These are phyloP conservation scores for Melopsittacus undulatus DNA, from an alignment of 2,797 vertebrate species.

Conservation along the genomic window DNA sequence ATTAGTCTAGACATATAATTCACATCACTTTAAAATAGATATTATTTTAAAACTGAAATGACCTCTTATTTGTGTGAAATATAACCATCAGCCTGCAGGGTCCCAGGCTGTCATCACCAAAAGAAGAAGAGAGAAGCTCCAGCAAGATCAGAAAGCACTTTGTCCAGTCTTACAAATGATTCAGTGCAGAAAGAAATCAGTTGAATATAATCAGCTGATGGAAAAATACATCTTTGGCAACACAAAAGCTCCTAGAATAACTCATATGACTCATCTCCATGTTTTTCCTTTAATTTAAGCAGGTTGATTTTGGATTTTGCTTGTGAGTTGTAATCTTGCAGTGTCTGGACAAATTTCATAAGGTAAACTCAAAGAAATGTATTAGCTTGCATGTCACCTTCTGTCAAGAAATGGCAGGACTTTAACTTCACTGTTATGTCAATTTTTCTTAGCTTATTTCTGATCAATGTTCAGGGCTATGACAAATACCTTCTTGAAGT, in stretches of 20 bases:
- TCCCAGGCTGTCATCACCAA: not conserved
- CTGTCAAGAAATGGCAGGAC: slow-evolving; percentile 1
- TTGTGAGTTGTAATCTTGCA: not conserved
- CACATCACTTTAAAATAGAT: not conserved
- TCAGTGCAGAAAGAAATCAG: not conserved
- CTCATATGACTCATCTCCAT: not conserved
- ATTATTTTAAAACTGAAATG: not conserved
- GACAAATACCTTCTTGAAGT: not conserved
- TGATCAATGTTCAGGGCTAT: not conserved
- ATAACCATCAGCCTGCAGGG: not conserved
- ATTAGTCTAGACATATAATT: not conserved
- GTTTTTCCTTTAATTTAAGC: not conserved
- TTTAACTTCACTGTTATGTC: slow-evolving; percentile 26
- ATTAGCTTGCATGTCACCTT: not conserved
- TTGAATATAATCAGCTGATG: not conserved
- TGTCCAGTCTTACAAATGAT: not conserved
- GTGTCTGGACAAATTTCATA: not conserved
- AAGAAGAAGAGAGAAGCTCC: not conserved
- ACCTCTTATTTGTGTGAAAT: not conserved
- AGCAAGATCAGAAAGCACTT: not conserved
- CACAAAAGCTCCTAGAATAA: not conserved
- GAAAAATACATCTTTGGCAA: not conserved
- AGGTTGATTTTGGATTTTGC: not conserved
- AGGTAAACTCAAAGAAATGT: not conserved
- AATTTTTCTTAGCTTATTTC: not conserved